Evolutionary conservation across 2,113 vertebrate genomes (phyloP), one percentile per base, ranked within the genome.

Genomic region (Ptychochromis oligacanthus): DNA sequence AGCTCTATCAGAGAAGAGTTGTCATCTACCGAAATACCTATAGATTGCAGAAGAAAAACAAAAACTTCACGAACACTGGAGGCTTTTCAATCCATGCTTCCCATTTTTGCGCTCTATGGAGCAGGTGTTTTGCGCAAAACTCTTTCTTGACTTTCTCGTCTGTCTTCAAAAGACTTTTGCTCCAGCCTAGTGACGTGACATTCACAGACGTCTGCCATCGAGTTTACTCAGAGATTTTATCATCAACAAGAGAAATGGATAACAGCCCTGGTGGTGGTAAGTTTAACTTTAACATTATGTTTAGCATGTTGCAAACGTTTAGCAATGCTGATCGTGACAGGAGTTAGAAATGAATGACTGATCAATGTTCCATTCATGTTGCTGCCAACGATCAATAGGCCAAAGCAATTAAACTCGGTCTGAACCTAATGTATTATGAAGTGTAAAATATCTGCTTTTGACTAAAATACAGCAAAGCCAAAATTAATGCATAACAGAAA

Each of bases 191-290:
- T 83, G 64, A 56, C 77, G 60, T 85, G 61, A 77, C 77, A 67
- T 60, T 70, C 22, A 80, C 28, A 65, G 38, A 88, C 76, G 24
- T 76, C 60, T 79, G 61, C 81, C 46, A 80, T 87, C 78, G 70
- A 90, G 49, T 75, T 70, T 17, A 2, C 52, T 85, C 3, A 4
- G 62, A 78, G 36, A 57, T 28, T 54, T 76, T 81, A 64, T 72
- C 79, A 76, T 49, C 90, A 55, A 13, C 76, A 57, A 81, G 62
- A 90, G 81, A 77, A 10, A 96, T 96, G 96, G 96, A 96, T 76
- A 93, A 91, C 95, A 96, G 95, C 56, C 92, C 95, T 9, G 95
- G 94, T 17, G 88, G 94, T 46, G 92, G 94, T 95, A 89, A 92
- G 92, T 58, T 2, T 54, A 13, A 80, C 7, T 80, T 86, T 56